Evolutionary conservation across 35 echinoderm and acorn worm genomes (phyloP), one percentile per base, ranked within the genome.

Genomic region (Strongylocentrotus purpuratus): DNA sequence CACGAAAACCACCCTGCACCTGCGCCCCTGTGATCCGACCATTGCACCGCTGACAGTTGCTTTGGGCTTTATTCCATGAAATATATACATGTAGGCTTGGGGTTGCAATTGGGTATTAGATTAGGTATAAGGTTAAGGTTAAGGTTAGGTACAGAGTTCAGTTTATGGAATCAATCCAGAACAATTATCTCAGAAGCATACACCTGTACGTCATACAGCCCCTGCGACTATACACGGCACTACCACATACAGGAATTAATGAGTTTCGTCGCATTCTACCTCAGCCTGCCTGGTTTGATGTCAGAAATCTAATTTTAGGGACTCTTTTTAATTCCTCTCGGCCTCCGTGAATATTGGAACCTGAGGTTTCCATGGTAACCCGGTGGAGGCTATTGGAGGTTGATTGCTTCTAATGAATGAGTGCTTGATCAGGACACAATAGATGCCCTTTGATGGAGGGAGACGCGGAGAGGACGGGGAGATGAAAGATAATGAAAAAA

Each of bases 301-400:
- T 78, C 65, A 78, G 65, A 78, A 78, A 78, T 78, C 65, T 78
- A 78, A 78, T 78, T 78, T 78, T 78, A 78, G 65, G 65, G 87
- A 89, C 87, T 41, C 87, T 45, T 89, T 89, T 89, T 78, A 78
- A 78, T 78, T 78, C 65, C 65, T 89, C 87, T 89, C n/a, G n/a
- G n/a, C 45, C 87, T 45, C 87, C 87, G 20, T 33, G 87, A 89
- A 33, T 89, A 89, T 89, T 89, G 87, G 45, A 89, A 89, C 45
- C 87, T 89, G 87, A 89, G 87, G 87, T 89, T 89, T 15, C 87
- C 87, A 33, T 89, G 87, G 33, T 32, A 89, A 89, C 87, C 25
- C 31, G 7, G 32, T 46, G 33, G 45, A 45, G 87, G 87, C 45
- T 41, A 89, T 89, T 89, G 33, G 45, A 89, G 32, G 87, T 89